Base-by-base conservation (phyloP, 2,888 invertebrate genomes). In the Bugula neritina region DNA sequence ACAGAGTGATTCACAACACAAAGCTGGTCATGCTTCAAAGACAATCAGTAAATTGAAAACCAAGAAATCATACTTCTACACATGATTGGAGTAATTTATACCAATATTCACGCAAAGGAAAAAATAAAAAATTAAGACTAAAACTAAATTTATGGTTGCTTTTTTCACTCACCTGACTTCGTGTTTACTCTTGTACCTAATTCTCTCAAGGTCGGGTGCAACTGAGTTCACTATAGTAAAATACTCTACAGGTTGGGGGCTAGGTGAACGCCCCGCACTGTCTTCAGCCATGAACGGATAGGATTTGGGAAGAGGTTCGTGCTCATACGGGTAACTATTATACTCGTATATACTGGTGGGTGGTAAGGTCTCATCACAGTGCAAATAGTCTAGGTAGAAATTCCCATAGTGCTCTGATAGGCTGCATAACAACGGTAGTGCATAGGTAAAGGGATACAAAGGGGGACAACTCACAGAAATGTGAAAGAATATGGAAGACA, bases 321-420 rank as follows among this genome's bases (percentile, higher is more conserved):
- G 13, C 27, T 63, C 63, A 63, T 63, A 63, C 2, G 63, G 63
- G n/a, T 63, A 63, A 31, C 63, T 63, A 21, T 63, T 27, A 31
- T 63, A 63, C 63, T 63, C 63, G 27, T 63, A 63, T 63, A 63
- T 31, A 34, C 31, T 63, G n/a, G 31, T 63, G 31, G 63, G 63
- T 27, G 63, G 27, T 34, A 63, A 27, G 13, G 13, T 10, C 27
- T 63, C 27, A 31, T 63, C 31, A 10, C 31, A 31, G 27, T 63
- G 10, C 31, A 63, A 10, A n/a, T 31, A 63, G 27, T 63, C 63
- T 31, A 31, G 2, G 27, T 63, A 43, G 43, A 43, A 43, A 43
- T 43, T 43, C 43, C 43, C 43, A 43, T 43, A 43, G 43, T 43
- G 43, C 43, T 43, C 43, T 17, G 43, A n/a, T n/a, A n/a, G 43